Evolutionary conservation across 2,888 invertebrate species (phyloP).

Genomic region (Oxytorus armatus): DNA sequence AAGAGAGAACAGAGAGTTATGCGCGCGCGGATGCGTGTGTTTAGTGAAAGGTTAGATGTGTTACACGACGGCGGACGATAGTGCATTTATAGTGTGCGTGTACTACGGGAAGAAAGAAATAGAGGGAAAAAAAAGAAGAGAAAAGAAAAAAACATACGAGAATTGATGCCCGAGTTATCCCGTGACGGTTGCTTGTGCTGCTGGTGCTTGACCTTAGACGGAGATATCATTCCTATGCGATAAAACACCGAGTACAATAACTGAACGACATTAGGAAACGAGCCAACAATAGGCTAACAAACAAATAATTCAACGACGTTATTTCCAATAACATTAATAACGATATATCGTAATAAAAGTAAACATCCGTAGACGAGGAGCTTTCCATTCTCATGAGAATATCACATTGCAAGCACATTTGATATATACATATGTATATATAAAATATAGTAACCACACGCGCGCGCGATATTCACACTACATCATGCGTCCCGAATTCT

Average conservation of each 20-base stretch:
- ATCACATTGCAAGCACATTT: slow-evolving; percentile 61
- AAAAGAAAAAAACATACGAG: slow-evolving; percentile 72
- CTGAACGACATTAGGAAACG: slow-evolving; percentile 61
- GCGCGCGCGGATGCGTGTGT: slow-evolving; percentile 31
- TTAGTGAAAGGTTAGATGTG: slow-evolving; percentile 30
- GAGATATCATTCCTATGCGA: slow-evolving; percentile 84
- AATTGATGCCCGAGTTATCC: slow-evolving; percentile 70
- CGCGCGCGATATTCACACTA: background rate
- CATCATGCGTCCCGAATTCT: background rate
- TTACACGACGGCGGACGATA: background rate
- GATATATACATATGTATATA: background rate
- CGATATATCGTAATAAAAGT: slow-evolving; percentile 71
- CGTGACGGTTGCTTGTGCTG: slow-evolving; percentile 75
- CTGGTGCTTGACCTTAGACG: slow-evolving; percentile 82
- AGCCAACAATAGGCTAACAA: no score
- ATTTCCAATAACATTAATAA: slow-evolving; percentile 43
- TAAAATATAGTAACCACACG: slow-evolving; percentile 1
- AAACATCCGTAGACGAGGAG: slow-evolving; percentile 71
- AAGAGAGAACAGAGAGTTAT: slow-evolving; percentile 19
- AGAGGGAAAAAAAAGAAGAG: slow-evolving; percentile 22
- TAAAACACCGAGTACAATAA: slow-evolving; percentile 74
- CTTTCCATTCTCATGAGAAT: slow-evolving; percentile 78
- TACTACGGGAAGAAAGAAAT: slow-evolving; percentile 9
- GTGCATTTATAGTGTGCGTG: background rate
- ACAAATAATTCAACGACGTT: slow-evolving; percentile 62